Evolutionary conservation across 2,888 invertebrate genomes (phyloP).

Genomic region (Athalia circularis): DNA sequence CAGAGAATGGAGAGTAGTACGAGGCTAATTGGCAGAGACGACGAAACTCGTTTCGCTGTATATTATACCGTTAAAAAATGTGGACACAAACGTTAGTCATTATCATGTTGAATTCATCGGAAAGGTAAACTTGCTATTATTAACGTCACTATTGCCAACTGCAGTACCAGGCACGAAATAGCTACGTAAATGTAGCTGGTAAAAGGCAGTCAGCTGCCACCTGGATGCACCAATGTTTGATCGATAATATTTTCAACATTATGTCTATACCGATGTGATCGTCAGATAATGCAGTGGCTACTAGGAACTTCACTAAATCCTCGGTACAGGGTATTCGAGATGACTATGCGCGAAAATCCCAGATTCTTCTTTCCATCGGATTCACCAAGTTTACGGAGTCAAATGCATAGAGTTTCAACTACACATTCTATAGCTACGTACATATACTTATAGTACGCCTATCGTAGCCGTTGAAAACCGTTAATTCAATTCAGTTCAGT

Average conservation of each 20-base stretch:
- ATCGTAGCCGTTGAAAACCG: background rate
- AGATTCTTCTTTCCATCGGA: too few relatives aligned
- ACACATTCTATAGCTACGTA: too few relatives aligned
- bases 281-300: background rate
- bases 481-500: slow-evolving; percentile 13
- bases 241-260: slow-evolving; percentile 43
- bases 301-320: too few relatives aligned
- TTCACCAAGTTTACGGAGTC: too few relatives aligned
- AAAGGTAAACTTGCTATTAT: slow-evolving; percentile 7
- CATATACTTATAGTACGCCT: background rate
- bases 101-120: slow-evolving; percentile 28
- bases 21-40: background rate
- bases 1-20: background rate
- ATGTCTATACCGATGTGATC: background rate
- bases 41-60: background rate
- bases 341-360: background rate
- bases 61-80: background rate
- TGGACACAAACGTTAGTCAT: slow-evolving; percentile 17
- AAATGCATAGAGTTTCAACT: too few relatives aligned
- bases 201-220: slow-evolving; percentile 31
- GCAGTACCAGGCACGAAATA: slow-evolving; percentile 42
- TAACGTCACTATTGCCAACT: slow-evolving; percentile 30
- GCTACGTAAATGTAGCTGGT: slow-evolving; percentile 5
- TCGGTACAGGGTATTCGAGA: too few relatives aligned
- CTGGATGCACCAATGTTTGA: slow-evolving; percentile 30